Evolutionary conservation across 1,140 invertebrate species (phyloP).

Genomic region (Oncopeltus fasciatus): DNA sequence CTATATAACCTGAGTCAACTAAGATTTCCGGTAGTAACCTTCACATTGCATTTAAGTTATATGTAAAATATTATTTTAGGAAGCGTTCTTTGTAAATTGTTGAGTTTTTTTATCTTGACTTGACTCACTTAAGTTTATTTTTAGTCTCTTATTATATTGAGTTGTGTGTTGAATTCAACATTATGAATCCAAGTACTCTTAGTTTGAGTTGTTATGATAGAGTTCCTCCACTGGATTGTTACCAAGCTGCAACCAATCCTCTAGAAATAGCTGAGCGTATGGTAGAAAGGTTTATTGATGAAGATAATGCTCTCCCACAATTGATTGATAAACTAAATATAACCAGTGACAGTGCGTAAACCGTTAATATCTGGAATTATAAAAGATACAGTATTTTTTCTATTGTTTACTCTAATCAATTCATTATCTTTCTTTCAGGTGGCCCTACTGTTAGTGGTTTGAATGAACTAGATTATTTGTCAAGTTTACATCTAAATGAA

Average conservation of each 20-base stretch:
- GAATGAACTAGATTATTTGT: constrained; percentile 73
- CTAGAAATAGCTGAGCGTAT: constrained; percentile 55
- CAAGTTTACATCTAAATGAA: neutral
- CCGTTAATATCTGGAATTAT: neutral
- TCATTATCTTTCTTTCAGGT: too few species aligned
- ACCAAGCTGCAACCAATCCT: constrained; percentile 30
- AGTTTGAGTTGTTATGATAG: neutral
- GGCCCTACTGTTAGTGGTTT: constrained; percentile 70
- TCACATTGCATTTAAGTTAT: too few species aligned
- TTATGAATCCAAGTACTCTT: neutral
- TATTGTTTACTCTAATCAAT: too few species aligned
- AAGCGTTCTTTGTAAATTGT: too few species aligned
- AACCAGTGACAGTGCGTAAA: constrained; percentile 33
- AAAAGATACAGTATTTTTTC: neutral
- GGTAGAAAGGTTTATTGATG: constrained; percentile 51
- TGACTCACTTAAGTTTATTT: too few species aligned
- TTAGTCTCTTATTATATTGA: too few species aligned
- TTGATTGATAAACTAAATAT: constrained; percentile 40
- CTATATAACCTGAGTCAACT: too few species aligned
- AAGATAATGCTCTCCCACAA: constrained; percentile 54
- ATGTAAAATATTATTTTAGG: too few species aligned
- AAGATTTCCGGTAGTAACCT: too few species aligned
- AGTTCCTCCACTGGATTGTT: neutral
- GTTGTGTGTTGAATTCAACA: too few species aligned
- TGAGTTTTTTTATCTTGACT: too few species aligned